Evolutionary conservation across 2,113 vertebrate genomes (phyloP).

Genomic region (Neogale vison): DNA sequence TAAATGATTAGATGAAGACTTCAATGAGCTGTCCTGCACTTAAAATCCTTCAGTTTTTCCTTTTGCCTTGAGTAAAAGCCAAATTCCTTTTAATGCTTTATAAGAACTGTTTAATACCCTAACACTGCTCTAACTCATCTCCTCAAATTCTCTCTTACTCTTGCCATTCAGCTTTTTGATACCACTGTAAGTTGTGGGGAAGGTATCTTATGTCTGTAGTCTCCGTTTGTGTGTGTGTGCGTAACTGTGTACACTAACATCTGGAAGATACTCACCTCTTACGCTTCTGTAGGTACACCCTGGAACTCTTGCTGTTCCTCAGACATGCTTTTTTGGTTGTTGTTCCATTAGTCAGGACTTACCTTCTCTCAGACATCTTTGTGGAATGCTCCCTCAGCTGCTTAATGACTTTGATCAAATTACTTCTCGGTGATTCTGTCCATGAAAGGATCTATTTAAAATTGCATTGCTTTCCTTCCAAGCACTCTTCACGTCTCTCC

Average conservation of each 20-base stretch:
- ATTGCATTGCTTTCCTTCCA: neutral
- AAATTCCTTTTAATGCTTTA: neutral
- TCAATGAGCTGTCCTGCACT: neutral
- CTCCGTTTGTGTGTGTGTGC: neutral
- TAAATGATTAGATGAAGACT: neutral
- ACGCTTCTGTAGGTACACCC: neutral
- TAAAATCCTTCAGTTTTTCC: neutral
- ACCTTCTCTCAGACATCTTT: neutral
- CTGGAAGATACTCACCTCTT: neutral
- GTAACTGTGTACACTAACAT: neutral
- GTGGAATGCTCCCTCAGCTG: neutral
- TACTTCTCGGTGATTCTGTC: neutral
- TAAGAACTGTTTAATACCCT: neutral
- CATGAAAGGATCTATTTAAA: neutral
- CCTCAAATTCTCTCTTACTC: neutral
- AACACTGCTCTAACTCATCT: neutral
- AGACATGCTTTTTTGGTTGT: neutral
- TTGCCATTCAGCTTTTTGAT: neutral
- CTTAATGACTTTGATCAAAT: neutral
- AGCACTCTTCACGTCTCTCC: neutral
- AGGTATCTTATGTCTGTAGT: neutral
- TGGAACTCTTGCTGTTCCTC: neutral
- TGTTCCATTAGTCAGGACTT: neutral
- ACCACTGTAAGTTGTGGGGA: neutral
- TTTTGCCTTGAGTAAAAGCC: neutral